phyloP scores from a whole-genome alignment of 2,797 vertebrate genomes.

The Hippoglossus hippoglossus region DNA sequence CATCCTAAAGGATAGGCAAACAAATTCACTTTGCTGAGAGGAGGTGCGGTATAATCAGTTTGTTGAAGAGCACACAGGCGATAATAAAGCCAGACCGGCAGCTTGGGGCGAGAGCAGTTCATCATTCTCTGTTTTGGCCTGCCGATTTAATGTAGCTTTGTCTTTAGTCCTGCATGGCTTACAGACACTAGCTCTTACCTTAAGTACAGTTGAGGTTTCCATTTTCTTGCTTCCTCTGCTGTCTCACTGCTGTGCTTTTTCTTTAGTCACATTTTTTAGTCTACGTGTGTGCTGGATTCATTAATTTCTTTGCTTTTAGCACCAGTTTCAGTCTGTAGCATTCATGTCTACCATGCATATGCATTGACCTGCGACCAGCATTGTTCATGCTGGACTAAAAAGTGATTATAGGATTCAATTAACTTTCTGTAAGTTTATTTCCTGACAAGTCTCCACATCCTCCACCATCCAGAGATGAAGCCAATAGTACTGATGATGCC shows the following conservation, averaged over 20 bases:
- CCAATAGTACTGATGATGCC: too few relatives aligned
- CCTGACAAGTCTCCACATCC: too few relatives aligned
- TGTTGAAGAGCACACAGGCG: slow-evolving; percentile 58
- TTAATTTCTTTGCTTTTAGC: neutral
- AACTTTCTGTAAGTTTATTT: too few relatives aligned
- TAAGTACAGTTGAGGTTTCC: slow-evolving; percentile 46
- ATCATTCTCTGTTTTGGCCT: slow-evolving; percentile 62
- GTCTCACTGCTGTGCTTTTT: neutral
- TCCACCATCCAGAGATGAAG: too few relatives aligned
- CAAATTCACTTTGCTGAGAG: slow-evolving; percentile 39
- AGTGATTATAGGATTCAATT: neutral
- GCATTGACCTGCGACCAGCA: slow-evolving; percentile 1
- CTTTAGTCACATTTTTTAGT: neutral
- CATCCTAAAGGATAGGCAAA: slow-evolving; percentile 35
- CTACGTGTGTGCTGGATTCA: neutral
- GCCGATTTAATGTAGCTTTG: slow-evolving; percentile 64
- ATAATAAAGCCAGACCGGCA: slow-evolving; percentile 65
- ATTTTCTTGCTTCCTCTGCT: slow-evolving; percentile 18
- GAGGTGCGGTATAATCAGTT: slow-evolving; percentile 35
- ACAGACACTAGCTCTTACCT: slow-evolving; percentile 44
- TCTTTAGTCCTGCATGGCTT: slow-evolving; percentile 50
- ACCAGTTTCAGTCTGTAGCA: neutral
- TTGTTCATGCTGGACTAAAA: slow-evolving; percentile 5
- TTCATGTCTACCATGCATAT: neutral
- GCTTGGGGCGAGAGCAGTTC: slow-evolving; percentile 54